These are phyloP conservation scores for Bedellia somnulentella DNA, from an alignment of 2,888 invertebrate genomes.

Conservation along the genomic window DNA sequence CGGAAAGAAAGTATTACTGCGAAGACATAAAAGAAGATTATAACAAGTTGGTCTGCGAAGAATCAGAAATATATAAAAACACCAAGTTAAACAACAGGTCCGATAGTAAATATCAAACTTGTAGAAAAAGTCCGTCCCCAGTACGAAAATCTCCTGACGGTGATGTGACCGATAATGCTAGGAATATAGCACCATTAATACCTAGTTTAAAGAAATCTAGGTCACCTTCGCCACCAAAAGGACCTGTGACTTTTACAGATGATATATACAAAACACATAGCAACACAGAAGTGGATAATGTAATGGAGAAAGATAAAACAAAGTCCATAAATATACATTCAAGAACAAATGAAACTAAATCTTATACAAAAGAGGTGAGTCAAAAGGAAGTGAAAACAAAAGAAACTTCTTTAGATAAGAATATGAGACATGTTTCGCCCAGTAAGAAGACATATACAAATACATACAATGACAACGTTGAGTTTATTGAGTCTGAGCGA, in stretches of 20 bases:
- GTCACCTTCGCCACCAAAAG: conserved; percentile 25
- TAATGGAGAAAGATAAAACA: conserved; percentile 8
- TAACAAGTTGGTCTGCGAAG: conserved; percentile 40
- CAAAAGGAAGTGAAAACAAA: conserved; percentile 11
- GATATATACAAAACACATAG: conserved; percentile 10
- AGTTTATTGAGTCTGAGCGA: conserved; percentile 28
- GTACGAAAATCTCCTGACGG: conserved; percentile 16
- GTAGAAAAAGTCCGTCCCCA: conserved; percentile 14
- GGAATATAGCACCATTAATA: conserved; percentile 10
- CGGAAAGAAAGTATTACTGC: neutral
- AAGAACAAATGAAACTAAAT: conserved; percentile 1
- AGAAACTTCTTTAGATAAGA: conserved; percentile 23
- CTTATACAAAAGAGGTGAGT: conserved; percentile 13
- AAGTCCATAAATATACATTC: neutral
- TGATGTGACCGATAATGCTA: conserved; percentile 11
- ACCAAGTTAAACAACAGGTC: conserved; percentile 13
- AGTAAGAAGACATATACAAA: too few relatives aligned
- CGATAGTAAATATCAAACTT: conserved; percentile 4
- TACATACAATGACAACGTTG: too few relatives aligned
- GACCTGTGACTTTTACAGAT: conserved; percentile 18
- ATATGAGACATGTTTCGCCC: conserved; percentile 31
- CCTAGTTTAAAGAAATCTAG: conserved; percentile 14
- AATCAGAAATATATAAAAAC: conserved; percentile 33
- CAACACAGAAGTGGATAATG: conserved; percentile 8
- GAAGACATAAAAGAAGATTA: conserved; percentile 19